Percentiles rank a stretch among this genome's conserved stretches.
These are phyloP conservation scores for Ammodramus savannarum DNA, from an alignment of 2,113 vertebrate genomes.

Conservation along the genomic window DNA sequence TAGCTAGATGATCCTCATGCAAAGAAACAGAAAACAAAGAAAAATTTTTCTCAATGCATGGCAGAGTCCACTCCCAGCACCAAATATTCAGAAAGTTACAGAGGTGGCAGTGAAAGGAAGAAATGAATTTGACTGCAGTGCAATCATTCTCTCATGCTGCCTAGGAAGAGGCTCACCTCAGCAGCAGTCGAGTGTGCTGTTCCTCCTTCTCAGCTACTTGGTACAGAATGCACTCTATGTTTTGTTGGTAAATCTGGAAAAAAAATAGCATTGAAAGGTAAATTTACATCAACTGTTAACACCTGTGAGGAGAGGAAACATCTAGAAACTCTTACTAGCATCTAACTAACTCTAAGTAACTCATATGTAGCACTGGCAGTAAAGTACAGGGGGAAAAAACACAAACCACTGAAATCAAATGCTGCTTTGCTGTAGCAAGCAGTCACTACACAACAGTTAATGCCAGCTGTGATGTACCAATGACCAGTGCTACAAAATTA, in stretches of 20 bases:
- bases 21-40: neutral
- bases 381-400: neutral
- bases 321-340: neutral
- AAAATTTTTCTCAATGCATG: neutral
- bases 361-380: neutral
- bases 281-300: neutral
- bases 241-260: slow-evolving; percentile 67
- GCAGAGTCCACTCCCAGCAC: neutral
- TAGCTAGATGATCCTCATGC: neutral
- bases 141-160: neutral
- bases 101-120: neutral
- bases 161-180: slow-evolving; percentile 61
- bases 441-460: neutral
- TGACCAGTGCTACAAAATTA: neutral
- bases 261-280: neutral
- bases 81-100: neutral
- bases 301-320: neutral
- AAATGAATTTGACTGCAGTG: neutral
- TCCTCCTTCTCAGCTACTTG: slow-evolving; percentile 65
- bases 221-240: neutral
- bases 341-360: neutral
- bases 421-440: neutral
- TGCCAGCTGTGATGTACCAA: neutral
- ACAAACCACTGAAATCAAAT: neutral
- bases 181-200: neutral